A percentile compares a stretch with the other conserved stretches of the same genome.
These are phyloP conservation scores for Corythucha ciliata DNA, from an alignment of 2,888 invertebrate genomes.

Conservation along the genomic window DNA sequence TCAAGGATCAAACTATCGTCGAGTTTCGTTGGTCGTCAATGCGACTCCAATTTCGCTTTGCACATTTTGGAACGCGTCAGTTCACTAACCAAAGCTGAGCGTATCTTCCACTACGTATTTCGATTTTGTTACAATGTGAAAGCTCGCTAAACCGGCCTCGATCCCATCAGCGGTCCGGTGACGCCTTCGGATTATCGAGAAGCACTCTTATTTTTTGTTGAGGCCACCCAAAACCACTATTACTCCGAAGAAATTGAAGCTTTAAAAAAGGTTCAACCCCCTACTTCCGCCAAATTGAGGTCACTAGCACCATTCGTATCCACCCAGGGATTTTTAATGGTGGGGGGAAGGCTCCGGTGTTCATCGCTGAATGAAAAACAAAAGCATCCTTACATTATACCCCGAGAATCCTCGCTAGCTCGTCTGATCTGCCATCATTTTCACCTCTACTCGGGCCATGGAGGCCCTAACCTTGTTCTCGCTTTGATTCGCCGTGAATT, in stretches of 20 bases:
- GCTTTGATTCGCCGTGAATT: not conserved
- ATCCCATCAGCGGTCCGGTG: not conserved
- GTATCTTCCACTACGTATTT: not conserved
- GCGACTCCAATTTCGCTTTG: too few species aligned
- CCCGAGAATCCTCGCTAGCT: constrained; percentile 5
- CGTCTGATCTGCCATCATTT: constrained; percentile 4
- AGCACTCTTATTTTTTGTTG: not conserved
- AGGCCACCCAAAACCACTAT: not conserved
- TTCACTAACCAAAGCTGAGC: not conserved
- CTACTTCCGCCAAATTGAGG: not conserved
- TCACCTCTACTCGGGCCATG: not conserved
- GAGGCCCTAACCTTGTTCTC: not conserved
- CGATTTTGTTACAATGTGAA: not conserved
- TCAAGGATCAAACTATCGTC: too few species aligned
- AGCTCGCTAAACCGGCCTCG: not conserved
- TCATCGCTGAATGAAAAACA: not conserved
- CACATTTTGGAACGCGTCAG: not conserved
- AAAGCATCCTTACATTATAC: constrained; percentile 18
- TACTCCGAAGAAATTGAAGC: not conserved
- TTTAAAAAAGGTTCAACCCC: not conserved
- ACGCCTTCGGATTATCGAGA: not conserved
- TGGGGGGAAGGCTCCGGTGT: constrained; percentile 15
- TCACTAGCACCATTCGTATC: constrained; percentile 11
- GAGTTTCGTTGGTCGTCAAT: too few species aligned
- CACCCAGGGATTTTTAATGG: constrained; percentile 2